Evolutionary conservation across 2,888 invertebrate species (phyloP).

Genomic region (Macaria notata): DNA sequence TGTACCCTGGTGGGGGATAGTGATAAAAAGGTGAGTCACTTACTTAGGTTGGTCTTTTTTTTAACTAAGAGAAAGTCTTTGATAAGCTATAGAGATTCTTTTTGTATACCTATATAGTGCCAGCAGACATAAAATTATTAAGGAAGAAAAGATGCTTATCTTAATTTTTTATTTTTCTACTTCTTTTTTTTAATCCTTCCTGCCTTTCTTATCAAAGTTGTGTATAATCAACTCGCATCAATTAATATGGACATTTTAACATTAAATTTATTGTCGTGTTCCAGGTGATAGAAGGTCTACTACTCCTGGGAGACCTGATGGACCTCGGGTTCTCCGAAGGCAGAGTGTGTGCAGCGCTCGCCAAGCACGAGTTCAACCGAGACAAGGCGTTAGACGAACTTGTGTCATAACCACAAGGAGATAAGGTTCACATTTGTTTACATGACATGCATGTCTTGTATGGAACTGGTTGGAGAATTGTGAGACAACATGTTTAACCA

Average conservation of each 20-base stretch:
- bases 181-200: too few relatives aligned
- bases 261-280: conserved; percentile 28
- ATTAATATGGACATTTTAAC: too few relatives aligned
- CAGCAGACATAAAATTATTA: too few relatives aligned
- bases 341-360: conserved; percentile 87
- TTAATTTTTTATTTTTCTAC: too few relatives aligned
- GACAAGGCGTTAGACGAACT: conserved; percentile 93
- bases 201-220: too few relatives aligned
- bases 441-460: not conserved
- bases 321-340: conserved; percentile 92
- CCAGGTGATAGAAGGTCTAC: conserved; percentile 91
- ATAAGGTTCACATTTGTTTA: conserved; percentile 6
- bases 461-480: too few relatives aligned
- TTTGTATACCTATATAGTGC: too few relatives aligned
- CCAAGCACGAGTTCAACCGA: conserved; percentile 90
- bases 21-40: conserved; percentile 89
- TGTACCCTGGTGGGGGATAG: conserved; percentile 88
- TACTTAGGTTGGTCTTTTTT: too few relatives aligned
- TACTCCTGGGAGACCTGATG: conserved; percentile 88
- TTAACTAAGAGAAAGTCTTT: too few relatives aligned
- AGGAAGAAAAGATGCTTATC: too few relatives aligned
- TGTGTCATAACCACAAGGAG: conserved; percentile 82
- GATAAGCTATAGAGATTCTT: too few relatives aligned
- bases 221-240: too few relatives aligned
- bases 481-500: not conserved